These are phyloP conservation scores for Furcifer pardalis DNA, from an alignment of 2,797 vertebrate genomes.

Conservation along the genomic window DNA sequence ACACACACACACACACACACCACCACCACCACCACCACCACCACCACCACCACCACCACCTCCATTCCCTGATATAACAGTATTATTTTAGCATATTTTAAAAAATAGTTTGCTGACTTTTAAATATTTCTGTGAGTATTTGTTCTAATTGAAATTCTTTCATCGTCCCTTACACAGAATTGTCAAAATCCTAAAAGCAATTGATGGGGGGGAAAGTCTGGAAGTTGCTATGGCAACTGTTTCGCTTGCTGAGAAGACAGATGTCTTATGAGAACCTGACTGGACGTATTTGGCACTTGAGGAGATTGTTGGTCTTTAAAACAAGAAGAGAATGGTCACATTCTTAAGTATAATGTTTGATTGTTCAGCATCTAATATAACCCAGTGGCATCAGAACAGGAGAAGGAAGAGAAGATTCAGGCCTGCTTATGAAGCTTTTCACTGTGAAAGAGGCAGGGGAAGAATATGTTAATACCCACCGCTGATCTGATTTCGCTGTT, in stretches of 20 bases:
- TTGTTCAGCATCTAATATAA: constrained; percentile 46
- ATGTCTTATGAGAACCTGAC: constrained; percentile 63
- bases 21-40: too few relatives aligned
- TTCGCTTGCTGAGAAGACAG: constrained; percentile 69
- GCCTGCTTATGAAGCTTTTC: constrained; percentile 22
- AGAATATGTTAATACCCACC: constrained; percentile 22
- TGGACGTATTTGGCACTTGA: constrained; percentile 68
- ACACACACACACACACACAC: neutral
- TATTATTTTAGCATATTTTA: constrained; percentile 35
- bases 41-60: too few relatives aligned
- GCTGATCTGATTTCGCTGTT: constrained; percentile 26
- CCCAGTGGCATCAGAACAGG: neutral
- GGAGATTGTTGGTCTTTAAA: constrained; percentile 60
- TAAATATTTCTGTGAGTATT: constrained; percentile 65
- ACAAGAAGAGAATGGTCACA: constrained; percentile 32
- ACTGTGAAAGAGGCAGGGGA: constrained; percentile 23
- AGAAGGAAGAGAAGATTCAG: constrained; percentile 11
- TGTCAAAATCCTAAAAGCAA: constrained; percentile 78
- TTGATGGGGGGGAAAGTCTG: constrained; percentile 74
- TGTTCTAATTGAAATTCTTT: constrained; percentile 78
- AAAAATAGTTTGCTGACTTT: constrained; percentile 64
- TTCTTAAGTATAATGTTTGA: constrained; percentile 56
- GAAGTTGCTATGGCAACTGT: constrained; percentile 73
- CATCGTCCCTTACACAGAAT: constrained; percentile 78
- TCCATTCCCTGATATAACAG: constrained; percentile 54